Evolutionary conservation across 30 jellyfish, hydroid and myxozoan genomes (phyloP).

Genomic region (Hydractinia echinata): DNA sequence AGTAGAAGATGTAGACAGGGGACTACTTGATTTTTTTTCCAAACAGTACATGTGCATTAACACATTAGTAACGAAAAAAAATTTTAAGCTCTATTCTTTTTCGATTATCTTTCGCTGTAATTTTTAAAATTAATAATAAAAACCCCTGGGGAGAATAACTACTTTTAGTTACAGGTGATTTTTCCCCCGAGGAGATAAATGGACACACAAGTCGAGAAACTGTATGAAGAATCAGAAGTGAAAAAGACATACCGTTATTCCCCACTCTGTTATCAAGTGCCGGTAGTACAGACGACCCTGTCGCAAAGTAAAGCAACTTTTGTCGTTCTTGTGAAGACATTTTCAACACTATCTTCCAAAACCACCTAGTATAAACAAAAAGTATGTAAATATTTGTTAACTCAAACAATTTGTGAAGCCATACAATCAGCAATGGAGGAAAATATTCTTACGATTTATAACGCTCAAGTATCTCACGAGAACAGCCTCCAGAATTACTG

Average conservation of each 20-base stretch:
- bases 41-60: neutral
- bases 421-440: neutral
- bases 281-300: slow-evolving; percentile 85
- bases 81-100: neutral
- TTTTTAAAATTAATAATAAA: neutral
- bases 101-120: neutral
- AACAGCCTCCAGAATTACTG: slow-evolving; percentile 67
- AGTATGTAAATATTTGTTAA: neutral
- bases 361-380: slow-evolving; percentile 49
- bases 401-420: neutral
- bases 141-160: no score
- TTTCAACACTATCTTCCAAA: slow-evolving; percentile 70
- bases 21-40: no score
- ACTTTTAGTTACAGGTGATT: no score
- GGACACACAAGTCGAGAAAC: neutral
- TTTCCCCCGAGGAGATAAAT: no score
- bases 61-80: neutral
- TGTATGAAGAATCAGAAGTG: neutral
- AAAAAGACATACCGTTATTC: slow-evolving; percentile 50
- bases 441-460: slow-evolving; percentile 48
- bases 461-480: slow-evolving; percentile 55
- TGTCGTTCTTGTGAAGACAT: slow-evolving; percentile 80
- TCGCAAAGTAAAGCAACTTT: slow-evolving; percentile 67
- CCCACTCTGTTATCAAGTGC: slow-evolving; percentile 81
- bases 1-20: no score